Evolutionary conservation across 2,113 vertebrate genomes (phyloP).

Genomic region (Megaceryle torquata): DNA sequence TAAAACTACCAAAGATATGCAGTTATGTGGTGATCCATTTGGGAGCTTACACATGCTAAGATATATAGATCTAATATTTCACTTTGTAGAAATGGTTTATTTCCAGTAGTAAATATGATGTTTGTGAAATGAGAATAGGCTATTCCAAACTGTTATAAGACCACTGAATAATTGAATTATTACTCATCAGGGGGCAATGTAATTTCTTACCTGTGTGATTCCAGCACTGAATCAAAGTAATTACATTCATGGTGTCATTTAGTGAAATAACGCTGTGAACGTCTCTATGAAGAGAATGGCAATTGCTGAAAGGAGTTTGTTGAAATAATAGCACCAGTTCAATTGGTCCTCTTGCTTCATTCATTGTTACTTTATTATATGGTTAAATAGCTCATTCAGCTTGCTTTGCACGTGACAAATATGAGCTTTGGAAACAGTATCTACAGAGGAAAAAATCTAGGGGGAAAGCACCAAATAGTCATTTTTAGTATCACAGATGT

Average conservation of each 20-base stretch:
- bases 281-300: slow-evolving; percentile 34
- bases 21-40: neutral
- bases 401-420: slow-evolving; percentile 52
- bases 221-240: slow-evolving; percentile 67
- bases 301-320: slow-evolving; percentile 30
- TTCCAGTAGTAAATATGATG: slow-evolving; percentile 52
- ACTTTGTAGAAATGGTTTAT: slow-evolving; percentile 32
- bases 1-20: neutral
- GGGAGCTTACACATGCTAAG: neutral
- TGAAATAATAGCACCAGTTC: slow-evolving; percentile 46
- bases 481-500: neutral
- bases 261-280: slow-evolving; percentile 36
- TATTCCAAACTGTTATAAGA: slow-evolving; percentile 56
- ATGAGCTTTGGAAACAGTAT: neutral
- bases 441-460: neutral
- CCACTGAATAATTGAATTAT: slow-evolving; percentile 70
- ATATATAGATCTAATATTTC: slow-evolving; percentile 48
- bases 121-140: slow-evolving; percentile 59
- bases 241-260: slow-evolving; percentile 42
- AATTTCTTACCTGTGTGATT: slow-evolving; percentile 65
- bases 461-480: neutral
- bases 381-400: slow-evolving; percentile 50
- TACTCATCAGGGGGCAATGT: slow-evolving; percentile 47
- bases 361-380: slow-evolving; percentile 40
- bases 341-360: slow-evolving; percentile 33